phyloP scores from a whole-genome alignment of 2,888 invertebrate genomes.

The Latheticus oryzae region DNA sequence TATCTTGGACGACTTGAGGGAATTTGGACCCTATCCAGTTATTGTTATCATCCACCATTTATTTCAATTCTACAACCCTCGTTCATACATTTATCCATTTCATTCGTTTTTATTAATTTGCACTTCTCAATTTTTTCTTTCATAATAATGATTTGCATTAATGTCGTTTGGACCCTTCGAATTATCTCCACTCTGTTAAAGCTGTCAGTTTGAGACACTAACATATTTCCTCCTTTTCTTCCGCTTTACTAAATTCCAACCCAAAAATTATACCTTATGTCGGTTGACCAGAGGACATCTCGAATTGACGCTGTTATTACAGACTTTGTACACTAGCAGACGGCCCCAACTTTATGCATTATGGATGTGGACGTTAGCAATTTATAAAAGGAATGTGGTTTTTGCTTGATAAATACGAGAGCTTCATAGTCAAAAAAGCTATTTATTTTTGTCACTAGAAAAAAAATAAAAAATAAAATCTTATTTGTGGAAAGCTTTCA shows the following conservation, averaged over 20 bases:
- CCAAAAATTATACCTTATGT: slow-evolving; percentile 46
- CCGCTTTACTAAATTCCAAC: slow-evolving; percentile 61
- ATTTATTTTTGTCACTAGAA: neutral
- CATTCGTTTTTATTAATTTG: slow-evolving; percentile 36
- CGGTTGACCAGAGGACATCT: slow-evolving; percentile 40
- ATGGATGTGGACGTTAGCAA: slow-evolving; percentile 31
- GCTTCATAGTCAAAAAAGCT: neutral
- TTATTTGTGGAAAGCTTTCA: slow-evolving; percentile 17
- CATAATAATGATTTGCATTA: slow-evolving; percentile 51
- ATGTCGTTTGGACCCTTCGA: slow-evolving; percentile 42
- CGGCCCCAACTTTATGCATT: slow-evolving; percentile 36
- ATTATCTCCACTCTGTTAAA: slow-evolving; percentile 48
- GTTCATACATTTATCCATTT: slow-evolving; percentile 10
- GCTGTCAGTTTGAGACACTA: slow-evolving; percentile 59
- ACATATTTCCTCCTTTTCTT: slow-evolving; percentile 63
- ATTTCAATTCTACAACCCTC: slow-evolving; percentile 15
- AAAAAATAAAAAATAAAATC: slow-evolving; percentile 19
- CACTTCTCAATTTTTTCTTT: slow-evolving; percentile 27
- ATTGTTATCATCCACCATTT: slow-evolving; percentile 24
- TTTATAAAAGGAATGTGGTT: slow-evolving; percentile 27
- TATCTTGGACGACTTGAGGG: slow-evolving; percentile 45
- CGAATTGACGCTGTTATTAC: slow-evolving; percentile 39
- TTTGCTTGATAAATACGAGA: neutral
- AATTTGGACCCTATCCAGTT: slow-evolving; percentile 27
- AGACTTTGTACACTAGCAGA: slow-evolving; percentile 24